phyloP scores from a whole-genome alignment of 2,797 vertebrate species.

The Novumbra hubbsi region DNA sequence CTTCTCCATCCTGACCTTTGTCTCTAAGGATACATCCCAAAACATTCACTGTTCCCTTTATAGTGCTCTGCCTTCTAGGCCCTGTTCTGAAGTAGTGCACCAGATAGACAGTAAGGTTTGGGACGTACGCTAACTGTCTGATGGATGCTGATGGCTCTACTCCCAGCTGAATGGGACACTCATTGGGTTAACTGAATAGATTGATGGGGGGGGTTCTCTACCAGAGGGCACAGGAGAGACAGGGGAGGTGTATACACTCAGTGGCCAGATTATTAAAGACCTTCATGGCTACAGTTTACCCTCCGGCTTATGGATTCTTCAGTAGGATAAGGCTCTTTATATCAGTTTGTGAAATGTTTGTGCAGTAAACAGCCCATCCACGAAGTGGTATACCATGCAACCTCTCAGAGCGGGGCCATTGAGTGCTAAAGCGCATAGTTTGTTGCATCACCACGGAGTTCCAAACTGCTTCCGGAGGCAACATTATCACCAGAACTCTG shows the following conservation, averaged over 20 bases:
- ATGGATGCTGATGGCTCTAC: conserved; percentile 29
- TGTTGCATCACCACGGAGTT: too few relatives aligned
- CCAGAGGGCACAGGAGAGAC: conserved; percentile 19
- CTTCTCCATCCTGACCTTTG: conserved; percentile 58
- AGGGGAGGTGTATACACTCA: conserved; percentile 60
- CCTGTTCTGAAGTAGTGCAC: background rate
- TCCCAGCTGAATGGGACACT: conserved; percentile 17
- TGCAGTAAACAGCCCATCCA: too few relatives aligned
- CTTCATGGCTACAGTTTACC: too few relatives aligned
- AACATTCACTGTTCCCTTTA: background rate
- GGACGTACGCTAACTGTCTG: background rate
- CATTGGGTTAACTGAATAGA: conserved; percentile 46
- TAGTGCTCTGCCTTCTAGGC: background rate
- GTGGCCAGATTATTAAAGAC: conserved; percentile 37
- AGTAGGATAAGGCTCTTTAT: too few relatives aligned
- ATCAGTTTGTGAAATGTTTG: too few relatives aligned
- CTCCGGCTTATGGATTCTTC: too few relatives aligned
- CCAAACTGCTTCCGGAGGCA: too few relatives aligned
- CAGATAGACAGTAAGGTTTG: background rate
- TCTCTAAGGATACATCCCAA: conserved; percentile 4
- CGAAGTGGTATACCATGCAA: too few relatives aligned
- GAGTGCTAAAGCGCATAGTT: too few relatives aligned
- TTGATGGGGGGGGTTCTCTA: conserved; percentile 40
- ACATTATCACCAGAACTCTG: too few relatives aligned
- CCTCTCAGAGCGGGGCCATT: too few relatives aligned